Evolutionary conservation across 2,888 invertebrate species (phyloP).

Genomic region (Thymelicus acteon): DNA sequence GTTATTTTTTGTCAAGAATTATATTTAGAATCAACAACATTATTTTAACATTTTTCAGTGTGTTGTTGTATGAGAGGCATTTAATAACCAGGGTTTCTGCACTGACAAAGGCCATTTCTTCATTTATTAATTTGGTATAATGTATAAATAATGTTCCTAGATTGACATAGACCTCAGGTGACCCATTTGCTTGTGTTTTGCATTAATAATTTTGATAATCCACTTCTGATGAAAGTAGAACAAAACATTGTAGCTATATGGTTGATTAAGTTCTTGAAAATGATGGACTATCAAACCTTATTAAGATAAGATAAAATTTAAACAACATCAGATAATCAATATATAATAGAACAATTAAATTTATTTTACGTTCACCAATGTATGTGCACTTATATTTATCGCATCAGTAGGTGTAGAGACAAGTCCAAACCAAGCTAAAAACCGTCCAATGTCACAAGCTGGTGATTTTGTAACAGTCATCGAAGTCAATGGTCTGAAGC

Average conservation of each 20-base stretch:
- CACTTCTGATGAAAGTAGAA: not conserved
- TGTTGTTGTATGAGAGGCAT: too few species aligned
- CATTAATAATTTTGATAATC: too few species aligned
- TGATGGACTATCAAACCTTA: too few species aligned
- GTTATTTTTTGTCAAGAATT: too few species aligned
- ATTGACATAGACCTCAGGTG: too few species aligned
- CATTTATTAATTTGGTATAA: too few species aligned
- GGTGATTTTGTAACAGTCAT: conserved; percentile 94
- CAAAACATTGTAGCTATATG: not conserved
- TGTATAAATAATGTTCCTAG: too few species aligned
- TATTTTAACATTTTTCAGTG: too few species aligned
- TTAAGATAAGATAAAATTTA: not conserved
- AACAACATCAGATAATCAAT: not conserved
- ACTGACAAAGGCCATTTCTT: too few species aligned
- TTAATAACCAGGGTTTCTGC: too few species aligned
- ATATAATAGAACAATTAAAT: not conserved
- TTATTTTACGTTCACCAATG: not conserved
- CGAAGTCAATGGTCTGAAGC: conserved; percentile 92
- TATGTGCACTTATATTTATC: conserved; percentile 24
- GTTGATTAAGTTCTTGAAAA: not conserved
- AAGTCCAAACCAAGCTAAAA: conserved; percentile 74
- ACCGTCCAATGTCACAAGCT: conserved; percentile 81
- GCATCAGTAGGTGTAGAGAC: conserved; percentile 68
- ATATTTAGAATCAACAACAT: too few species aligned
- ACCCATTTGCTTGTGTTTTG: too few species aligned